phyloP scores from a whole-genome alignment of 2,888 invertebrate species.

The Anthoptus insignis region DNA sequence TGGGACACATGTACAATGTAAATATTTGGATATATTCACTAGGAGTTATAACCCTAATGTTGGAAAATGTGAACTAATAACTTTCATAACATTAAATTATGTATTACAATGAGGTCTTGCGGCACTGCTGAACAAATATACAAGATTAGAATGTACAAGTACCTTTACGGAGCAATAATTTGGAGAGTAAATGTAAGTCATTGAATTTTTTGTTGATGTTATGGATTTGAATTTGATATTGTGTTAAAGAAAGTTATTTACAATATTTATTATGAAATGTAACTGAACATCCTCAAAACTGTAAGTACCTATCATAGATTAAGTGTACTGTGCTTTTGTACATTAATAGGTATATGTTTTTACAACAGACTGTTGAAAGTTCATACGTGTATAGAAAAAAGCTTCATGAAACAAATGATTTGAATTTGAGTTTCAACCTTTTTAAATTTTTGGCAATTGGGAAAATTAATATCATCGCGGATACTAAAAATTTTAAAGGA shows the following conservation, averaged over 20 bases:
- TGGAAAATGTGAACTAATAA: constrained; percentile 8
- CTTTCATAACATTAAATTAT: constrained; percentile 15
- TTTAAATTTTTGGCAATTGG: no score
- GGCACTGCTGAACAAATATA: constrained; percentile 27
- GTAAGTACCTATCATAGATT: constrained; percentile 57
- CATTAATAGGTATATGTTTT: constrained; percentile 66
- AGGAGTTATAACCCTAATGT: constrained; percentile 7
- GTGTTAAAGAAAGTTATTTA: constrained; percentile 31
- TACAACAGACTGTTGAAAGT: constrained; percentile 77
- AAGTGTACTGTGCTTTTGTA: constrained; percentile 65
- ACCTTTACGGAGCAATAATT: constrained; percentile 28
- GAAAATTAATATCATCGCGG: no score
- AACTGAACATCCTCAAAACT: constrained; percentile 44
- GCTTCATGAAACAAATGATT: no score
- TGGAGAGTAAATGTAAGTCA: constrained; percentile 22
- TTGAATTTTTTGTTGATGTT: constrained; percentile 28
- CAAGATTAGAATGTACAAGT: constrained; percentile 29
- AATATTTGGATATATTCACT: constrained; percentile 22
- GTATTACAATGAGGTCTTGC: constrained; percentile 17
- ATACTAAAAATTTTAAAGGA: no score
- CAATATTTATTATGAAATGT: constrained; percentile 34
- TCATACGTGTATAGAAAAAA: constrained; percentile 76
- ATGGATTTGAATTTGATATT: constrained; percentile 30
- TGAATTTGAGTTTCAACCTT: no score
- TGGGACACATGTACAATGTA: constrained; percentile 25